These are phyloP conservation scores for Phenacoccus solenopsis DNA, from an alignment of 1,140 invertebrate genomes.

Conservation along the genomic window DNA sequence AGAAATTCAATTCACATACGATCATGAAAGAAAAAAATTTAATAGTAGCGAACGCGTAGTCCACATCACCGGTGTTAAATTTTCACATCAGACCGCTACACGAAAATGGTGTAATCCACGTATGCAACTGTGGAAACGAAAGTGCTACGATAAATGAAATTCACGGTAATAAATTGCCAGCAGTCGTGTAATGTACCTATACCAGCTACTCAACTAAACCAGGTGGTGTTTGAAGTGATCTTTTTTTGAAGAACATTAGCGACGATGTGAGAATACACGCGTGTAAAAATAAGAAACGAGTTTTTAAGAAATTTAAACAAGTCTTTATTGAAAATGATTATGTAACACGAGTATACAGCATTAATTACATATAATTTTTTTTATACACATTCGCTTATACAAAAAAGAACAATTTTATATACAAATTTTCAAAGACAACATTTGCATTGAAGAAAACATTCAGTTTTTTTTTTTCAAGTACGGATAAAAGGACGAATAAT, in stretches of 20 bases:
- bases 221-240: neutral
- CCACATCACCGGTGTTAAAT: no score
- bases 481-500: no score
- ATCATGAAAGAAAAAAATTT: no score
- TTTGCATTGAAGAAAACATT: no score
- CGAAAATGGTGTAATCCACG: no score
- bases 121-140: no score
- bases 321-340: conserved; percentile 14
- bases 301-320: conserved; percentile 15
- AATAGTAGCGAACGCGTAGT: no score
- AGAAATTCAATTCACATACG: no score
- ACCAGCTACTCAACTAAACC: no score
- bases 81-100: no score
- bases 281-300: neutral
- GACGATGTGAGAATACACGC: neutral
- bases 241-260: neutral
- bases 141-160: conserved; percentile 4
- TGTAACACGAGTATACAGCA: neutral
- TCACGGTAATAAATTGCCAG: neutral
- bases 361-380: neutral
- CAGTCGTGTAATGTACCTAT: no score
- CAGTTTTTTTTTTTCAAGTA: no score
- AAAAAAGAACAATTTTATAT: neutral
- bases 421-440: neutral
- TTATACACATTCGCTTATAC: neutral